Conservation (phyloP, 2,797 vertebrate genomes). For the Hydrophis major region DNA sequence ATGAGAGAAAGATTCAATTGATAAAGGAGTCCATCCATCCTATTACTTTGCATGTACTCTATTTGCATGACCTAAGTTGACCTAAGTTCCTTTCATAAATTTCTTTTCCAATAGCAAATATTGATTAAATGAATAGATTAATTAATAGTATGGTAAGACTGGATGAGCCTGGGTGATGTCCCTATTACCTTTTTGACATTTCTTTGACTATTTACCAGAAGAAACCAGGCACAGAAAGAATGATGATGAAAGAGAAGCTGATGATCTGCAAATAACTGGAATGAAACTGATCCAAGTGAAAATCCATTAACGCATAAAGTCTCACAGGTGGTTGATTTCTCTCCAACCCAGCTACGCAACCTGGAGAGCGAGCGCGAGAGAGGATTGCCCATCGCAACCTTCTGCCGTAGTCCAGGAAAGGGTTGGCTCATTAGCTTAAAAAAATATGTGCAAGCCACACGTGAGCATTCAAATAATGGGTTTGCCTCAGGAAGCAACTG, state of each 20-base stretch:
- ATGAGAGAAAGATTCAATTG: not conserved
- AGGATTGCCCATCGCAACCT: not conserved
- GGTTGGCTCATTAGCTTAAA: slow-evolving; percentile 21
- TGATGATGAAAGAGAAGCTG: not conserved
- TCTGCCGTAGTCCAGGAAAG: not conserved
- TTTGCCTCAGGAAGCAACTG: slow-evolving; percentile 11
- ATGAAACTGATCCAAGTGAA: slow-evolving; percentile 12
- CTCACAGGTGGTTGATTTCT: not conserved
- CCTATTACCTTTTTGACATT: not conserved
- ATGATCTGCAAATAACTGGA: slow-evolving; percentile 23
- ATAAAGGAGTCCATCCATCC: not conserved
- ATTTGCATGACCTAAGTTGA: not conserved
- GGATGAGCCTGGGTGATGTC: not conserved
- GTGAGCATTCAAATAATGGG: not conserved
- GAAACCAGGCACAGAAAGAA: not conserved
- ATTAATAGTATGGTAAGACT: not conserved
- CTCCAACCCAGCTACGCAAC: slow-evolving; percentile 17
- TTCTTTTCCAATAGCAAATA: not conserved
- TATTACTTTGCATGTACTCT: not conserved
- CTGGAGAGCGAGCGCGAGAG: not conserved
- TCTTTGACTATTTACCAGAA: not conserved
- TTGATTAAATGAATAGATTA: not conserved
- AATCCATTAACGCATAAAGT: slow-evolving; percentile 9
- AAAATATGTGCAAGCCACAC: not conserved
- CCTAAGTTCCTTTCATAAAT: not conserved